Evolutionary conservation across 35 echinoderm and acorn worm genomes (phyloP), one percentile per base, ranked within the genome.

Genomic region (Amphiura filiformis): DNA sequence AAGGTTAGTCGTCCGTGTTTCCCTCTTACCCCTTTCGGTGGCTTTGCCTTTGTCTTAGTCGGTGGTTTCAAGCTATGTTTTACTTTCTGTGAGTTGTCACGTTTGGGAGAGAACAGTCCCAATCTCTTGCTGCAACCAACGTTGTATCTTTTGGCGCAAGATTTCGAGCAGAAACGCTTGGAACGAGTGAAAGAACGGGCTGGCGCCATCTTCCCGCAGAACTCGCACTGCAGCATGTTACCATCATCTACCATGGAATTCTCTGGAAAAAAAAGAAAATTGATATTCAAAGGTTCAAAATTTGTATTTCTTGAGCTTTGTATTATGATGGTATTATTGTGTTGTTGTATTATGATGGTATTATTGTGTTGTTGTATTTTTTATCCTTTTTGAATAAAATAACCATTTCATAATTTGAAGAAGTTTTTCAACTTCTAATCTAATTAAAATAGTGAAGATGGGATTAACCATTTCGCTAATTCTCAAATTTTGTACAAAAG

Each of bases 101-200:
- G 76, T 38, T 94, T 82, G 5, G 96, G 96, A 75, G 89, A 84
- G 80, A 98, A 98, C 32, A 98, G 84, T 11, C 96, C 96, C 0
- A 94, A 90, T 39, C 93, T 52, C 90, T 94, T 94, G 75, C 87
- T 91, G 82, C 96, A 98, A 78, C 96, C 96, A 13, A 98, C 96
- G 39, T 98, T 98, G 90, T 98, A 98, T 15, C 93, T 87, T 40
- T 95, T 99, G 76, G 93, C 93, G 89, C 96, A 99, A 17, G 96
- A 90, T 90, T 95, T 92, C 35, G 96, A 99, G 61, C 96, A 99
- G 77, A 99, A 99, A 14, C 96, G 42, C 81, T 99, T 99, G 34
- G 96, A 99, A 32, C 96, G 79, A 65, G 92, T 99, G 80, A 99
- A 99, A 65, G 94, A 95, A 39, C 90, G 93, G 22, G 93, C 84